Conservation (phyloP, 2,797 vertebrate species). For the Gephyroberyx darwinii region DNA sequence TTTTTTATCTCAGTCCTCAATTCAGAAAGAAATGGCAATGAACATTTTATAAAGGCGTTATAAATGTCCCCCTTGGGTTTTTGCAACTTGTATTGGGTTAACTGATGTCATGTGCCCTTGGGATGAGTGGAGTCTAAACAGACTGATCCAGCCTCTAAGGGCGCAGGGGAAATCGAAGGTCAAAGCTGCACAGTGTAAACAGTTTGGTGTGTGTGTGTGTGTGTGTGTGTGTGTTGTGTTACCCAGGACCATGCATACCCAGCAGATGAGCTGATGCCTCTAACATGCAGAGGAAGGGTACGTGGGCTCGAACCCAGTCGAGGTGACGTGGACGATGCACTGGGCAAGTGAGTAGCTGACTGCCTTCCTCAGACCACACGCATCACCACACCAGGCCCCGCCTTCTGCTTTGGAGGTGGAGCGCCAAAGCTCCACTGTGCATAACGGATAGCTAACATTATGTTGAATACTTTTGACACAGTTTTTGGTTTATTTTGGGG, state of each 20-base stretch:
- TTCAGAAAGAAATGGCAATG: background rate
- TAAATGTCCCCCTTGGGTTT: background rate
- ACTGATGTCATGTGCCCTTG: background rate
- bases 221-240: constrained; percentile 25
- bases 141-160: background rate
- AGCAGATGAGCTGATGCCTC: constrained; percentile 98
- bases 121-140: background rate
- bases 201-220: constrained; percentile 13
- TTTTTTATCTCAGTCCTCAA: background rate
- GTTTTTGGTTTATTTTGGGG: background rate
- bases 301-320: constrained; percentile 96
- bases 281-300: constrained; percentile 95
- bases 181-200: background rate
- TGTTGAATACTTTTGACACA: background rate
- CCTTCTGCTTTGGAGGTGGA: background rate
- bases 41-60: background rate
- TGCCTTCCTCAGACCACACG: background rate
- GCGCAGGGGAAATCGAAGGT: background rate
- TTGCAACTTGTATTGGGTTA: background rate
- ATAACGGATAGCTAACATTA: background rate
- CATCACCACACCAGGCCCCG: background rate
- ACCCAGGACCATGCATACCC: constrained; percentile 95
- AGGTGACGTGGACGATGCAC: constrained; percentile 95
- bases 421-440: background rate
- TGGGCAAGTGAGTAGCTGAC: constrained; percentile 90